These are phyloP conservation scores for Amphipyra berbera DNA, from an alignment of 2,888 invertebrate species.

Conservation along the genomic window DNA sequence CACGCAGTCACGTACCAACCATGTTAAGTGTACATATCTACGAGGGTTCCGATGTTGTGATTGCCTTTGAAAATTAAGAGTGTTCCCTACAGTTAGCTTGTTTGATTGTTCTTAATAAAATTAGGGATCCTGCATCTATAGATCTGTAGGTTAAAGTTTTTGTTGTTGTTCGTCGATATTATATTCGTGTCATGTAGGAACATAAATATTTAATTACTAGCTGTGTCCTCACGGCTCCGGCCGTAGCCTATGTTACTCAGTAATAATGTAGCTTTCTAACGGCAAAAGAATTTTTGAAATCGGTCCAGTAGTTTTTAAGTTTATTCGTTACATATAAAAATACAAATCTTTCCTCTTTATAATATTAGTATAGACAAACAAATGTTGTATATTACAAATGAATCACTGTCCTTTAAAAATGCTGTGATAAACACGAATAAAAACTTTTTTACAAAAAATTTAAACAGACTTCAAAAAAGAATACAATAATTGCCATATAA, in stretches of 20 bases:
- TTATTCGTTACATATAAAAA: too few species aligned
- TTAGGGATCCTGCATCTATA: conserved; percentile 17
- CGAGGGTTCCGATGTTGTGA: conserved; percentile 39
- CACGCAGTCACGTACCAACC: conserved; percentile 42
- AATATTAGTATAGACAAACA: too few species aligned
- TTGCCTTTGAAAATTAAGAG: conserved; percentile 54
- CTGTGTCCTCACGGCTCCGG: too few species aligned
- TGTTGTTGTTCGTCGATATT: conserved; percentile 3
- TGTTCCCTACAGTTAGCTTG: conserved; percentile 26
- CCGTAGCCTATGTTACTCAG: too few species aligned
- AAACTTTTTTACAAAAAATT: too few species aligned
- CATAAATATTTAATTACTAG: conserved; percentile 27
- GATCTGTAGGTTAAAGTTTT: not conserved
- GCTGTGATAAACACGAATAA: too few species aligned
- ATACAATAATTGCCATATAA: too few species aligned
- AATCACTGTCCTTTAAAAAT: conserved; percentile 14
- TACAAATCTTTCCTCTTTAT: too few species aligned
- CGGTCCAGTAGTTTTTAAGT: too few species aligned
- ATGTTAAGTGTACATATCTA: conserved; percentile 44
- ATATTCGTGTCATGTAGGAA: conserved; percentile 3
- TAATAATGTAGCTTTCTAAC: too few species aligned
- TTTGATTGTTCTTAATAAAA: conserved; percentile 32
- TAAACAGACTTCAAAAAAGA: too few species aligned
- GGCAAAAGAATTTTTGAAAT: too few species aligned
- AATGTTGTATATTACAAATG: conserved; percentile 15